Conservation (phyloP, 2,113 vertebrate species). For the Eulemur macaco region DNA sequence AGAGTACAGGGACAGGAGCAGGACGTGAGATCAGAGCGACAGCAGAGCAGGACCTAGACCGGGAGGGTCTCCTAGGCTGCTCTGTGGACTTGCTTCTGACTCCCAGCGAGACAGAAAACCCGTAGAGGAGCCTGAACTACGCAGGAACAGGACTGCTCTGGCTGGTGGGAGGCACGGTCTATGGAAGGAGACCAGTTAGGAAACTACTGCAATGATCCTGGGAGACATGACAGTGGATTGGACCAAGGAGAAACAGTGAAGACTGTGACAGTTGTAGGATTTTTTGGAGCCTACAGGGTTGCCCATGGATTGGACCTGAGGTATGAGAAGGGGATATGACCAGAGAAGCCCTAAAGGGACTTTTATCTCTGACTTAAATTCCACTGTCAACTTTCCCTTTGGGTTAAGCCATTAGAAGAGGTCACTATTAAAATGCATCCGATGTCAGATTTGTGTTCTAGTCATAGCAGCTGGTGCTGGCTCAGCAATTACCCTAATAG, state of each 20-base stretch:
- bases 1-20: accelerated
- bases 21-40: neutral
- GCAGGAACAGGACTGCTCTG: neutral
- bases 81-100: neutral
- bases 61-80: neutral
- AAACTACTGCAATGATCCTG: neutral
- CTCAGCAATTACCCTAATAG: neutral
- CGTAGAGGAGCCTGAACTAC: neutral
- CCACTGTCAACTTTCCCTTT: neutral
- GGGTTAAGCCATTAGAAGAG: neutral
- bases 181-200: neutral
- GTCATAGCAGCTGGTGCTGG: neutral
- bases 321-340: neutral
- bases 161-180: neutral
- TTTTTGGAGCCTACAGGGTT: neutral
- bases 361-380: neutral
- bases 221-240: neutral
- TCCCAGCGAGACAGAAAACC: neutral
- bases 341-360: neutral
- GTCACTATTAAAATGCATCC: neutral
- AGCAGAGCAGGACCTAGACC: neutral
- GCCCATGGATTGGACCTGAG: neutral
- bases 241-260: neutral
- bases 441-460: neutral
- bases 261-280: neutral